Conservation (phyloP, 2,888 invertebrate genomes). For the Agrotis puta region DNA sequence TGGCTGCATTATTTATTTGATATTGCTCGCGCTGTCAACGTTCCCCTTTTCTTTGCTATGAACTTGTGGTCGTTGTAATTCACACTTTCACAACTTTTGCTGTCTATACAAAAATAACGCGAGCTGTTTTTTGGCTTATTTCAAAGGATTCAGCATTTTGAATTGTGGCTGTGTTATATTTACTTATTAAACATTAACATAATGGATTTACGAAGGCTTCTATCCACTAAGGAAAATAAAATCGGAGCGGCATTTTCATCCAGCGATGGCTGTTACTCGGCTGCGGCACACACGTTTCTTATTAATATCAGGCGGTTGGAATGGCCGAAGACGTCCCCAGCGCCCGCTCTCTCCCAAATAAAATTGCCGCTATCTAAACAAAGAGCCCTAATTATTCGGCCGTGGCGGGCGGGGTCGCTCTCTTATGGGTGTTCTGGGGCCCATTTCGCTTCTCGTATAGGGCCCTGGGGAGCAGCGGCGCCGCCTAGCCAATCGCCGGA, state of each 20-base stretch:
- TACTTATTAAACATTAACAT: constrained; percentile 32
- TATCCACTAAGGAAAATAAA: constrained; percentile 68
- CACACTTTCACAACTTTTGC: constrained; percentile 82
- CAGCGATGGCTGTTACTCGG: constrained; percentile 73
- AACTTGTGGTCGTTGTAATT: constrained; percentile 82
- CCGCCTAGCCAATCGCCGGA: constrained; percentile 92
- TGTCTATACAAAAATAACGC: constrained; percentile 72
- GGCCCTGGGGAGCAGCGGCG: constrained; percentile 91
- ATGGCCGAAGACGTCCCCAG: constrained; percentile 90
- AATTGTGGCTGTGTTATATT: constrained; percentile 24
- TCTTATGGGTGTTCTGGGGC: constrained; percentile 93
- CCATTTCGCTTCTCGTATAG: constrained; percentile 93
- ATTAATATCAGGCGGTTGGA: constrained; percentile 89
- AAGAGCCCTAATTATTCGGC: constrained; percentile 93
- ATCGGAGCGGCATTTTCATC: constrained; percentile 74
- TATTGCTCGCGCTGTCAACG: constrained; percentile 86
- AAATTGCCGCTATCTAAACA: constrained; percentile 92
- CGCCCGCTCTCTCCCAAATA: constrained; percentile 91
- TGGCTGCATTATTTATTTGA: constrained; percentile 90
- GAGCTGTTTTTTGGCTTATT: constrained; percentile 38
- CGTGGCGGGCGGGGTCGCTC: constrained; percentile 93
- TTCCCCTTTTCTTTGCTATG: constrained; percentile 86
- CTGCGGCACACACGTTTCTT: constrained; percentile 87
- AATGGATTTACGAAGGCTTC: constrained; percentile 50
- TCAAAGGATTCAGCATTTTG: constrained; percentile 21